phyloP scores from a whole-genome alignment of 2,888 invertebrate genomes.

The Polia nebulosa region DNA sequence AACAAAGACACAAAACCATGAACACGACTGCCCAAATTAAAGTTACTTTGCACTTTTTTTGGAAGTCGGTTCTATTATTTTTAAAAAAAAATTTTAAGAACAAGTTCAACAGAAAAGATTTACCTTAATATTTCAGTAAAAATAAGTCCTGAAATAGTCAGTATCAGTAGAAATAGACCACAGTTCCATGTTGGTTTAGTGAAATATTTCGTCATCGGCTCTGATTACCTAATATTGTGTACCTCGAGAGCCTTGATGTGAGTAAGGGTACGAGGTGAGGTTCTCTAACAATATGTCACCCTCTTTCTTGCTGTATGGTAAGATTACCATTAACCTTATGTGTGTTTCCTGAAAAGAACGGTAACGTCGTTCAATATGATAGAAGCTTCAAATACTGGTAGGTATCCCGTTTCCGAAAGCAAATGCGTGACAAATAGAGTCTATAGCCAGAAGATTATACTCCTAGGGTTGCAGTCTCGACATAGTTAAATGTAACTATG shows the following conservation, averaged over 20 bases:
- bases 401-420: neutral
- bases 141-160: slow-evolving; percentile 23
- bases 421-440: neutral
- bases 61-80: no score
- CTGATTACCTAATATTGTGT: slow-evolving; percentile 47
- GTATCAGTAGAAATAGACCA: slow-evolving; percentile 22
- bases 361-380: neutral
- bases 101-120: no score
- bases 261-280: neutral
- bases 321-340: slow-evolving; percentile 33
- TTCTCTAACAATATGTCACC: slow-evolving; percentile 47
- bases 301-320: slow-evolving; percentile 2
- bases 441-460: no score
- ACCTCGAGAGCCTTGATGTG: slow-evolving; percentile 13
- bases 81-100: no score
- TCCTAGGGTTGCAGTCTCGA: no score
- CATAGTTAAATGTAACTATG: no score
- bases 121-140: neutral
- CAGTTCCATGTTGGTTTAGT: slow-evolving; percentile 54
- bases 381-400: neutral
- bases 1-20: no score
- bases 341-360: neutral
- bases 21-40: no score
- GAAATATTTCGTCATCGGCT: slow-evolving; percentile 30
- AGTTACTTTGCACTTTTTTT: no score